Conservation (phyloP, 2,888 invertebrate genomes). For the Polydrusus pterygomalis region DNA sequence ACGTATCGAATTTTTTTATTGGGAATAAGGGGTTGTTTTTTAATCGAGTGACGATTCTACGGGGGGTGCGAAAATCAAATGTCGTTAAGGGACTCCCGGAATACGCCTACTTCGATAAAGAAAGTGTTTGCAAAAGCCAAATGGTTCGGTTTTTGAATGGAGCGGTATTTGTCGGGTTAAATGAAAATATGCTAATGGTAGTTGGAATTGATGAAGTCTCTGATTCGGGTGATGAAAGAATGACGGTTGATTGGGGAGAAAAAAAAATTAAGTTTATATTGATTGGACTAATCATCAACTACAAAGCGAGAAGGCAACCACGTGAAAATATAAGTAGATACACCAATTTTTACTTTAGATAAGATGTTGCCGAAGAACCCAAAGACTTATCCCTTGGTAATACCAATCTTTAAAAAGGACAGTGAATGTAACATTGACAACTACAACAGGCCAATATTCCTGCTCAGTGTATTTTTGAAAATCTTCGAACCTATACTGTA, state of each 20-base stretch:
- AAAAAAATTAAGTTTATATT: not conserved
- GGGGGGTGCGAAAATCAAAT: slow-evolving; percentile 69
- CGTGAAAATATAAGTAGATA: too few relatives aligned
- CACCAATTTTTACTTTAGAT: too few relatives aligned
- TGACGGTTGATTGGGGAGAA: not conserved
- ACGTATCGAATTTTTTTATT: slow-evolving; percentile 70
- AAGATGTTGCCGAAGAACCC: too few relatives aligned
- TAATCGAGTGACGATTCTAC: slow-evolving; percentile 69
- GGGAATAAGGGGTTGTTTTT: slow-evolving; percentile 70
- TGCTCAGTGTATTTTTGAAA: too few relatives aligned
- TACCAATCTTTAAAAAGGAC: too few relatives aligned
- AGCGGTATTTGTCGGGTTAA: slow-evolving; percentile 14
- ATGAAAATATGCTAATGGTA: slow-evolving; percentile 34
- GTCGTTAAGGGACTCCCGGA: slow-evolving; percentile 68
- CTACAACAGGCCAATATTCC: too few relatives aligned
- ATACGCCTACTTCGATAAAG: slow-evolving; percentile 67
- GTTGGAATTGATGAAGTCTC: slow-evolving; percentile 6
- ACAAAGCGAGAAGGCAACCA: too few relatives aligned
- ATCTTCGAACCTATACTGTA: too few relatives aligned
- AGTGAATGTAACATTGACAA: too few relatives aligned
- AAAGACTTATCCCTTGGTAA: too few relatives aligned
- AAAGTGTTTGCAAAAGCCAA: slow-evolving; percentile 46
- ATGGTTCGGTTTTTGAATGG: slow-evolving; percentile 42
- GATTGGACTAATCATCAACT: too few relatives aligned
- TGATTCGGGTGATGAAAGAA: slow-evolving; percentile 9